Conservation (phyloP, 2,888 invertebrate species). For the Dasypolia templi region DNA sequence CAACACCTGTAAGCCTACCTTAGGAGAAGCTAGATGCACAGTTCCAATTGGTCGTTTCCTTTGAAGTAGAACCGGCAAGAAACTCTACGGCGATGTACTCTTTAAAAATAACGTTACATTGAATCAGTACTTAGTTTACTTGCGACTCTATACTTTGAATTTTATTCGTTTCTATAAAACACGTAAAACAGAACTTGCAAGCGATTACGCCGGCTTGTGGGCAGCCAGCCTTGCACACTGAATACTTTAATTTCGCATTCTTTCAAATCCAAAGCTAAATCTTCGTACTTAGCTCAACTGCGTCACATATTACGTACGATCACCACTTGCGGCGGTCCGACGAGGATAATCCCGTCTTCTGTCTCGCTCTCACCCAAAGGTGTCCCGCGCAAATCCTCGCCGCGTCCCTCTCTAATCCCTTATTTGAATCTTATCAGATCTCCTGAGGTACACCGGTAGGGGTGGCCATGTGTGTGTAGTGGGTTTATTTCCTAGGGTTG, state of each 20-base stretch:
- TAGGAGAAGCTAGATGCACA: too few species aligned
- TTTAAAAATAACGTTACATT: background rate
- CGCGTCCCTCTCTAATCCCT: slow-evolving; percentile 89
- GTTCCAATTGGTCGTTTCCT: too few species aligned
- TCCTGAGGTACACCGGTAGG: slow-evolving; percentile 88
- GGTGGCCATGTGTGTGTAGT: slow-evolving; percentile 84
- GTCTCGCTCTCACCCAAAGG: slow-evolving; percentile 80
- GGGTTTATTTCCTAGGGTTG: slow-evolving; percentile 82
- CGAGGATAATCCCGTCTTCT: slow-evolving; percentile 86
- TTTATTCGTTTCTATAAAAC: slow-evolving; percentile 12
- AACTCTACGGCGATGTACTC: too few species aligned
- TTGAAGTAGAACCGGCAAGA: too few species aligned
- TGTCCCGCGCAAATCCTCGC: slow-evolving; percentile 85
- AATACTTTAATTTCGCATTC: slow-evolving; percentile 66
- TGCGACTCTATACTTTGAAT: background rate
- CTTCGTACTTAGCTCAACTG: slow-evolving; percentile 70
- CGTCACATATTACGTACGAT: slow-evolving; percentile 71
- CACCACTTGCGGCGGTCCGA: slow-evolving; percentile 85
- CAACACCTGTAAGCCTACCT: too few species aligned
- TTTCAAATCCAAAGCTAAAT: slow-evolving; percentile 72
- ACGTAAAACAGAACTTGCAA: background rate
- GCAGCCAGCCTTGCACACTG: slow-evolving; percentile 37
- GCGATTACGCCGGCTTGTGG: slow-evolving; percentile 26
- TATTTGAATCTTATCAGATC: slow-evolving; percentile 91
- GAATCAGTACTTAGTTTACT: background rate